Evolutionary conservation across 2,888 invertebrate species (phyloP).

Genomic region (Bursaphelenchus okinawaensis): DNA sequence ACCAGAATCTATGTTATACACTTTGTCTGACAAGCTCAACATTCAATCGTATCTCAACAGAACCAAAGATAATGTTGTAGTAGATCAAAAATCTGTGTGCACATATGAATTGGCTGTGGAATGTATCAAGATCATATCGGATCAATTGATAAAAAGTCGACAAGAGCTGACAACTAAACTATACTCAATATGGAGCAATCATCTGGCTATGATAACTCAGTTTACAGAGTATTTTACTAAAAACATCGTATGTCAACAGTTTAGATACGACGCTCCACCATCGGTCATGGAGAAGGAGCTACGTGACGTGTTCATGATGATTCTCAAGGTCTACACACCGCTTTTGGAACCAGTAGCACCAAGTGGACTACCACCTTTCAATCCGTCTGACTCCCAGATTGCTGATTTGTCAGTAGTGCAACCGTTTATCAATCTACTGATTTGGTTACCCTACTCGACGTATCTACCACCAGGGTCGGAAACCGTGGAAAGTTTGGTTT

Average conservation of each 20-base stretch:
- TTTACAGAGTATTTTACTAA: constrained; percentile 34
- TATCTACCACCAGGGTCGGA: constrained; percentile 40
- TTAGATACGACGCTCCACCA: constrained; percentile 24
- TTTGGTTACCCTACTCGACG: constrained; percentile 41
- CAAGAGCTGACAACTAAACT: constrained; percentile 23
- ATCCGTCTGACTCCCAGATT: constrained; percentile 33
- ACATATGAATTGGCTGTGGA: constrained; percentile 17
- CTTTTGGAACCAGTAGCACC: constrained; percentile 42
- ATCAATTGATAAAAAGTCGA: constrained; percentile 27
- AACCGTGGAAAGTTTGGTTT: constrained; percentile 41
- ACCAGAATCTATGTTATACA: constrained; percentile 35
- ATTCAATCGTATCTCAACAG: constrained; percentile 14
- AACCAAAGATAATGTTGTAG: constrained; percentile 3
- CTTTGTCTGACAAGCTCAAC: constrained; percentile 5
- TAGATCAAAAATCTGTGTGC: background rate
- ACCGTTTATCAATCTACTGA: constrained; percentile 39
- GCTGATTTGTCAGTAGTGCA: constrained; percentile 35
- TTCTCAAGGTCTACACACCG: constrained; percentile 37
- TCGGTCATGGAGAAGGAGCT: constrained; percentile 38
- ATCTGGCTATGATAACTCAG: constrained; percentile 22
- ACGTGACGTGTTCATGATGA: constrained; percentile 32
- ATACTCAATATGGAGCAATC: constrained; percentile 29
- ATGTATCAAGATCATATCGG: constrained; percentile 18
- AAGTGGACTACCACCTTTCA: constrained; percentile 44
- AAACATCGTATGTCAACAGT: constrained; percentile 22